phyloP scores from a whole-genome alignment of 1,140 invertebrate species.

The Meloidogyne floridensis region DNA sequence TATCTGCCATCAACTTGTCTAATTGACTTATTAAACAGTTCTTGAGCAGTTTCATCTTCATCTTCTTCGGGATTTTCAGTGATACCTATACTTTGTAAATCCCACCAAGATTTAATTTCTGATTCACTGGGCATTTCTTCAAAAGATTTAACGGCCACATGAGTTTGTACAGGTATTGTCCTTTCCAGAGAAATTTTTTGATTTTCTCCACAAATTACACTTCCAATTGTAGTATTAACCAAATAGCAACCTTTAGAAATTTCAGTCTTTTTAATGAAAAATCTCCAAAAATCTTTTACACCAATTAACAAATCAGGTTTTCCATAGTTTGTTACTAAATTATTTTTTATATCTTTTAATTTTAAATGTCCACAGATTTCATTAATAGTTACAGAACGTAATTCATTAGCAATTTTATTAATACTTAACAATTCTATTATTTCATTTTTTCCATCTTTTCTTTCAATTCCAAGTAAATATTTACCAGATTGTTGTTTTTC shows the following conservation, averaged over 20 bases:
- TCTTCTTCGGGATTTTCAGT: slow-evolving; percentile 34
- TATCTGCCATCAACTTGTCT: slow-evolving; percentile 12
- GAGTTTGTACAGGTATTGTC: neutral
- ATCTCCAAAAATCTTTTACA: slow-evolving; percentile 36
- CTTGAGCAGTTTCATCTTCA: slow-evolving; percentile 21
- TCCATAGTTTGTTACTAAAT: neutral
- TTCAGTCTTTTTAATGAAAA: neutral
- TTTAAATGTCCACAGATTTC: too few species aligned
- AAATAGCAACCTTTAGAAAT: neutral
- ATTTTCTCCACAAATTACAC: slow-evolving; percentile 8
- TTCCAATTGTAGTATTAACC: slow-evolving; percentile 21
- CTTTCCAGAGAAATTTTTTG: slow-evolving; percentile 10
- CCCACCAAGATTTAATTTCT: slow-evolving; percentile 36
- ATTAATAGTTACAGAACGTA: slow-evolving; percentile 1
- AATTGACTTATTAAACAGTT: slow-evolving; percentile 25
- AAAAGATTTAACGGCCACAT: neutral
- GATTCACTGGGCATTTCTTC: neutral
- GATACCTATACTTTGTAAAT: slow-evolving; percentile 34
- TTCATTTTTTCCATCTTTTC: slow-evolving; percentile 3
- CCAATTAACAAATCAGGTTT: slow-evolving; percentile 36
- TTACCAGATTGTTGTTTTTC: neutral
- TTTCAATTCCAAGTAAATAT: slow-evolving; percentile 10
- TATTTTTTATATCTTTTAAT: neutral
- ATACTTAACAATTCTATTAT: slow-evolving; percentile 5
- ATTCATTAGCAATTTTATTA: slow-evolving; percentile 12